A percentile compares a stretch with the other conserved stretches of the same genome.
phyloP scores from a whole-genome alignment of 2,888 invertebrate genomes.

The Amaurobius ferox region DNA sequence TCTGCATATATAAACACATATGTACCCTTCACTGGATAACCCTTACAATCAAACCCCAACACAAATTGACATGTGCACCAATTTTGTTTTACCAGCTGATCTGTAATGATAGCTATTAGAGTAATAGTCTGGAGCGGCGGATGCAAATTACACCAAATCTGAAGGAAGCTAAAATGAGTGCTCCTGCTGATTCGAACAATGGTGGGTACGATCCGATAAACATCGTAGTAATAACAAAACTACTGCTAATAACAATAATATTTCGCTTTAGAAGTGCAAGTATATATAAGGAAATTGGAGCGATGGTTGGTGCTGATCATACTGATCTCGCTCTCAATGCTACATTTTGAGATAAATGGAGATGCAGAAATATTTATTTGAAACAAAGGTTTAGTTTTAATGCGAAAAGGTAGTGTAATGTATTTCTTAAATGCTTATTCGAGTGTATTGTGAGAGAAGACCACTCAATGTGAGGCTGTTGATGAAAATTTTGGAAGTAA shows the following conservation, averaged over 20 bases:
- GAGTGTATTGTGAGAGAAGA: no score
- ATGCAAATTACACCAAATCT: slow-evolving; percentile 52
- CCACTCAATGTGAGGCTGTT: no score
- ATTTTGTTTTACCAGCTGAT: slow-evolving; percentile 61
- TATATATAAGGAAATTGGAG: not conserved
- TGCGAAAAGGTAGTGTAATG: no score
- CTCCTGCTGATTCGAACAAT: slow-evolving; percentile 30
- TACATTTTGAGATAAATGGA: not conserved
- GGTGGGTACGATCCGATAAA: slow-evolving; percentile 20
- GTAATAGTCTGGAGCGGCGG: slow-evolving; percentile 20
- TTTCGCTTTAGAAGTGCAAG: not conserved
- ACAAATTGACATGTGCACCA: slow-evolving; percentile 42
- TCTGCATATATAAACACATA: slow-evolving; percentile 27
- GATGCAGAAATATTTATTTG: not conserved
- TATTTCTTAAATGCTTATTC: no score
- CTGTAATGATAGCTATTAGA: slow-evolving; percentile 61
- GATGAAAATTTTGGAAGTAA: no score
- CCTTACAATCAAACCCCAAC: slow-evolving; percentile 33
- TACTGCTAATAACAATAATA: slow-evolving; percentile 28
- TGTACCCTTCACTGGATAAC: not conserved
- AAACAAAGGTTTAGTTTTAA: no score
- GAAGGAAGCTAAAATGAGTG: slow-evolving; percentile 3
- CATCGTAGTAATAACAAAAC: slow-evolving; percentile 23
- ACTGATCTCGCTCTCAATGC: not conserved
- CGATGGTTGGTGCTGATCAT: not conserved